A percentile compares a stretch with the other conserved stretches of the same genome.
phyloP scores from a whole-genome alignment of 2,797 vertebrate genomes.

The Artibeus lituratus region DNA sequence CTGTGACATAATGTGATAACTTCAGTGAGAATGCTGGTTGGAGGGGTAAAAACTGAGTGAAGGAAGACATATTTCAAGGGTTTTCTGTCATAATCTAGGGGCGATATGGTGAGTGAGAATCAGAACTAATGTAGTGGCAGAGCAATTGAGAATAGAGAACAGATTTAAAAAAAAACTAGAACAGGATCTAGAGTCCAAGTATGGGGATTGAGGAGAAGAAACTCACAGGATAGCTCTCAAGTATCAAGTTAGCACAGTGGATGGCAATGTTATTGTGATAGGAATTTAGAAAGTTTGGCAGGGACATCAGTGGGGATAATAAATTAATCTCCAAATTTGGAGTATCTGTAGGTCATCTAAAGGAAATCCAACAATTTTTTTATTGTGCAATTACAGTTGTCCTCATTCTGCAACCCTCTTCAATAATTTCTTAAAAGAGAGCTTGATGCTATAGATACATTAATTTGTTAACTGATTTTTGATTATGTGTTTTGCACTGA shows the following conservation, averaged over 20 bases:
- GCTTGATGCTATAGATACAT: neutral
- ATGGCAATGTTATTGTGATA: neutral
- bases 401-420: too few species aligned
- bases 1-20: neutral
- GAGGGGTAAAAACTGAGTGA: neutral
- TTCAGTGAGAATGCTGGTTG: neutral
- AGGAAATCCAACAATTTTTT: neutral
- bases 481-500: neutral
- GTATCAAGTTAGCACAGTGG: neutral
- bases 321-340: neutral
- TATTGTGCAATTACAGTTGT: too few species aligned
- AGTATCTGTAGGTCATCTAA: neutral
- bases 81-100: neutral
- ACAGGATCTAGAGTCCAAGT: neutral
- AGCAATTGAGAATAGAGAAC: neutral
- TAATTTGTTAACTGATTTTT: slow-evolving; percentile 4
- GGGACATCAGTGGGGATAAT: neutral
- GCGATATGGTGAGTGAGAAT: neutral
- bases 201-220: neutral
- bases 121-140: neutral
- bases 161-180: neutral
- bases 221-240: neutral
- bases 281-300: neutral
- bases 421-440: neutral
- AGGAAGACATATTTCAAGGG: neutral